phyloP scores from a whole-genome alignment of 1,140 invertebrate species.

The Odontomachus brunneus region DNA sequence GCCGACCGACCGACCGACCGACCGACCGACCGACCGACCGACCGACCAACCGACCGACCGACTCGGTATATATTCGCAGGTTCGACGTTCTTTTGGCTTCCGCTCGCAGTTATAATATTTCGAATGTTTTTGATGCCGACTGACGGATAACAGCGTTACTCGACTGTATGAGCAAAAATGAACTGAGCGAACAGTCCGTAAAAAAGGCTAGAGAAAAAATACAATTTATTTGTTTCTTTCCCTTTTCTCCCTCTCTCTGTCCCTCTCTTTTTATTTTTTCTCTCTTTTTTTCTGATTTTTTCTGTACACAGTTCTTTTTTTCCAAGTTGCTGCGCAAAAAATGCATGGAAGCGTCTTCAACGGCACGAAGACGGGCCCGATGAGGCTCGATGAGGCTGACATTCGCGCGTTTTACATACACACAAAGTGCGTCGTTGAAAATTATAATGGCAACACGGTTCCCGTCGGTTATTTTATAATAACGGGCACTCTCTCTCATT shows the following conservation, averaged over 20 bases:
- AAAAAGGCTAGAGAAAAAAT: not conserved
- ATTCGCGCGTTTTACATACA: no score
- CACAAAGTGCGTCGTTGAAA: no score
- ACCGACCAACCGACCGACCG: not conserved
- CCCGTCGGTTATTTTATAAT: constrained; percentile 1
- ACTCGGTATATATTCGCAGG: constrained; percentile 22
- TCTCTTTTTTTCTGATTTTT: no score
- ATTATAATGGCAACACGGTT: not conserved
- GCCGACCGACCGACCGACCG: not conserved
- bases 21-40: not conserved
- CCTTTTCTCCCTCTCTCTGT: no score
- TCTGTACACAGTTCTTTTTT: no score
- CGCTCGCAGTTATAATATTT: not conserved
- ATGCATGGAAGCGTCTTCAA: no score
- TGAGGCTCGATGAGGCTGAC: no score
- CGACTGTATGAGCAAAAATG: constrained; percentile 2
- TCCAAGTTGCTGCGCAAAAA: no score
- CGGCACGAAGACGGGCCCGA: no score
- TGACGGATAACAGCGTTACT: not conserved
- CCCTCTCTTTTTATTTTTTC: no score
- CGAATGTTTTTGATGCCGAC: constrained; percentile 21
- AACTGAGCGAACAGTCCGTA: not conserved
- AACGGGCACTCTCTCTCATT: not conserved
- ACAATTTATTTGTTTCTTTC: no score
- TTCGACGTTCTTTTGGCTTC: constrained; percentile 26